Conservation (phyloP, 2,113 vertebrate species). For the Zosterops japonicus region DNA sequence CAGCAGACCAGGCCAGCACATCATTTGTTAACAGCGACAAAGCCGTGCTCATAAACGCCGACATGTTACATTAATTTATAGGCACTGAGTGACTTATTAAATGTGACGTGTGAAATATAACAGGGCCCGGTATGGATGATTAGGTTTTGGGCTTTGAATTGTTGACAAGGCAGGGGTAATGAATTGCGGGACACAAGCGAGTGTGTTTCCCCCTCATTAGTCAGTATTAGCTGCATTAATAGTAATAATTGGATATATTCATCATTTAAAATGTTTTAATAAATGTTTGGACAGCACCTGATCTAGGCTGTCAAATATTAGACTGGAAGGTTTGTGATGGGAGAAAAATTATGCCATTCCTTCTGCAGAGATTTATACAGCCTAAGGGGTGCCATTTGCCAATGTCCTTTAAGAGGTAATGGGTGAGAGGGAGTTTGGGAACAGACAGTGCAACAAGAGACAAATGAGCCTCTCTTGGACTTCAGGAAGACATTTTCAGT, state of each 20-base stretch:
- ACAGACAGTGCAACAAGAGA: not conserved
- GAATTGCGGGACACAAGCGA: slow-evolving; percentile 81
- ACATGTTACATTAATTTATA: slow-evolving; percentile 89
- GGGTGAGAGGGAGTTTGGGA: slow-evolving; percentile 28
- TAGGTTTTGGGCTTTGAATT: slow-evolving; percentile 86
- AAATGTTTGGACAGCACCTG: slow-evolving; percentile 88
- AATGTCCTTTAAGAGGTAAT: slow-evolving; percentile 29
- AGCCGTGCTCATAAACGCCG: slow-evolving; percentile 81
- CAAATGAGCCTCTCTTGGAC: not conserved
- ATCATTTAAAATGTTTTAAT: slow-evolving; percentile 90
- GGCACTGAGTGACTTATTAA: slow-evolving; percentile 89
- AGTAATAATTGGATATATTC: slow-evolving; percentile 90
- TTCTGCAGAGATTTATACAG: slow-evolving; percentile 76
- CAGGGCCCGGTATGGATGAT: slow-evolving; percentile 83
- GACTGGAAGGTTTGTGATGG: slow-evolving; percentile 77
- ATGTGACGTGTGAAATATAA: slow-evolving; percentile 88
- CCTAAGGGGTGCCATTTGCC: slow-evolving; percentile 63
- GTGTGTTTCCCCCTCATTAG: slow-evolving; percentile 84
- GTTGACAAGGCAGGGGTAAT: slow-evolving; percentile 88
- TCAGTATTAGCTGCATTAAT: slow-evolving; percentile 90
- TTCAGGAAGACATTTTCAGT: not conserved
- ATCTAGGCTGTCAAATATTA: slow-evolving; percentile 80
- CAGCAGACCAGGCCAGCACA: slow-evolving; percentile 77
- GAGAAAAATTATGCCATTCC: slow-evolving; percentile 71
- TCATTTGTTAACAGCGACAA: slow-evolving; percentile 85